Conservation (phyloP, 1,140 invertebrate species). For the Melanaphis sacchari region DNA sequence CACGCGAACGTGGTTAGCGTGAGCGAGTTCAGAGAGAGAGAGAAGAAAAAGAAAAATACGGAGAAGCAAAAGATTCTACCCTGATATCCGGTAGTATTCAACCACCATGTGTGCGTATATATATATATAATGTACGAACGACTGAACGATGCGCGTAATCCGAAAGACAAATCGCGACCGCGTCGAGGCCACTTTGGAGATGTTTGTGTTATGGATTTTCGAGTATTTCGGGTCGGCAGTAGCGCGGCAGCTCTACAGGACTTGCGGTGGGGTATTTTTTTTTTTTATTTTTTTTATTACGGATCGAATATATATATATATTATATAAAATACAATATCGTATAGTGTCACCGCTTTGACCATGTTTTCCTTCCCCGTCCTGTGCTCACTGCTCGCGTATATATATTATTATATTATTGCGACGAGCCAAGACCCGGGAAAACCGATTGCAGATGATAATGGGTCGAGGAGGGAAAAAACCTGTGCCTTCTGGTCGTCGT, state of each 20-base stretch:
- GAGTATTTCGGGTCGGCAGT: background rate
- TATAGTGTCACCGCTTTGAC: background rate
- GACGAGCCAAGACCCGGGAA: background rate
- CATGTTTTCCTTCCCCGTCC: background rate
- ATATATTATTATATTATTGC: background rate
- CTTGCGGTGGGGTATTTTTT: background rate
- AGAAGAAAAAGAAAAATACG: background rate
- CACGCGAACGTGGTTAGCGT: background rate
- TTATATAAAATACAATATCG: conserved; percentile 1
- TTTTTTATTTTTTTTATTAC: background rate
- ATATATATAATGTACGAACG: background rate
- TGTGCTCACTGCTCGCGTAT: background rate
- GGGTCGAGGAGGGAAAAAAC: background rate
- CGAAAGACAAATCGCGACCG: background rate
- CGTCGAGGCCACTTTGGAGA: background rate
- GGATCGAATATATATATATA: background rate
- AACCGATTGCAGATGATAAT: background rate
- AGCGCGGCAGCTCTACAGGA: background rate
- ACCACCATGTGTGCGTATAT: background rate
- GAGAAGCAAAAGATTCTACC: background rate
- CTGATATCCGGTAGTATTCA: background rate
- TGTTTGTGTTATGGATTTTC: conserved; percentile 25
- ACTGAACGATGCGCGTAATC: background rate
- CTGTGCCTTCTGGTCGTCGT: background rate
- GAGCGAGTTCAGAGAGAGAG: background rate